Base-by-base conservation (phyloP, 2,113 vertebrate genomes). In the Nerophis lumbriciformis region DNA sequence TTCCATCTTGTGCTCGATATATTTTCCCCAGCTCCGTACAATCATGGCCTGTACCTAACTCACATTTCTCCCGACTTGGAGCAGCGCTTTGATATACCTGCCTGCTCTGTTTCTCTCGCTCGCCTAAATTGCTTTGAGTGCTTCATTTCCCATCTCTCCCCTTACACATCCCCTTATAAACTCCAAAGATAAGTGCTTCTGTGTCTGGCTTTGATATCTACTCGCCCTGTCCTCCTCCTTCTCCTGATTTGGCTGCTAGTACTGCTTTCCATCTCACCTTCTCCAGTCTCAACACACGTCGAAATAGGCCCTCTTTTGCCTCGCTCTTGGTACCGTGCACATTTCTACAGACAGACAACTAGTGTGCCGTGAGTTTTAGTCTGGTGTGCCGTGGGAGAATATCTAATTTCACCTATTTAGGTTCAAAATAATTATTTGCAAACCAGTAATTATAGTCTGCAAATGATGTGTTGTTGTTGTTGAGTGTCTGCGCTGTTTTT, bases 81-180 rank as follows among this genome's bases (percentile, higher is more conserved):
- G 47, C 60, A 56, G 16, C 56, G 64, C 69, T 79, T 73, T 68
- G 48, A 84, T 68, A 73, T 63, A 15, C 55, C 56, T 28, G 5
- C 15, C 59, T 69, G 65, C n/a, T 14, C 19, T 8, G 6, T 63
- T 65, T 62, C 61, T 61, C 73, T 73, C 58, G 66, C 58, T 56
- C 35, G 61, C 61, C 47, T 72, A 72, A 76, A 83, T 78, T 75
- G 63, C 73, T 78, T 65, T 70, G 63, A 84, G 66, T 72, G 61
- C 54, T 68, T 63, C 15, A 59, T 80, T 73, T 75, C 52, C 75
- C 71, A 60, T 63, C 53, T 56, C 67, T 64, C 52, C 68, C 51
- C 47, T 63, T 1, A 2, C 38, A 72, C 48, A 50, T 47, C 48
- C 50, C 55, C 57, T 54, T 45, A 36, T 39, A 56, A 69, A 73